phyloP scores from a whole-genome alignment of 1,140 invertebrate species.

The Pseudomyrmex concolor region DNA sequence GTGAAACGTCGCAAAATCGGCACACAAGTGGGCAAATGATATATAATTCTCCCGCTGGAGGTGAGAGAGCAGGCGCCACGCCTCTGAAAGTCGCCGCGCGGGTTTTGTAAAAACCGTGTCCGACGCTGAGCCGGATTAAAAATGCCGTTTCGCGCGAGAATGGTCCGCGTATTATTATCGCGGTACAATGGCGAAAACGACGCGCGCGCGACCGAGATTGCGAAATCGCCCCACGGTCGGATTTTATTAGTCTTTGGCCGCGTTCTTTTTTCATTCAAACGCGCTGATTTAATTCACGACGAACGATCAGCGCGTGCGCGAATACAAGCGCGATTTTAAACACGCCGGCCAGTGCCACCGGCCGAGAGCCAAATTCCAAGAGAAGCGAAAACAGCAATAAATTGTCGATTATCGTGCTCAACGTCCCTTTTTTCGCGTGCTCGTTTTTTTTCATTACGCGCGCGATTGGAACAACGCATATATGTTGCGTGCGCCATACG shows the following conservation, averaged over 20 bases:
- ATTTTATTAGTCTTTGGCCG: slow-evolving; percentile 32
- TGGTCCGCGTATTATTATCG: slow-evolving; percentile 46
- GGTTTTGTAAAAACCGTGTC: slow-evolving; percentile 50
- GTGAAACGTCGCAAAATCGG: slow-evolving; percentile 19
- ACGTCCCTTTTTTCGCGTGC: slow-evolving; percentile 18
- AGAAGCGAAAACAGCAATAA: slow-evolving; percentile 55
- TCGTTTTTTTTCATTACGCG: slow-evolving; percentile 41
- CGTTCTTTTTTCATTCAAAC: not conserved
- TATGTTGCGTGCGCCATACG: slow-evolving; percentile 37
- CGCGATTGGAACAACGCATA: slow-evolving; percentile 21
- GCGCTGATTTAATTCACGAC: slow-evolving; percentile 53
- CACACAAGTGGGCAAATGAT: slow-evolving; percentile 28
- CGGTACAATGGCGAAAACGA: slow-evolving; percentile 45
- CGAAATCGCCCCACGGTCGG: slow-evolving; percentile 7
- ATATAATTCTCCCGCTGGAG: slow-evolving; percentile 25
- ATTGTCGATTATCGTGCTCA: slow-evolving; percentile 56
- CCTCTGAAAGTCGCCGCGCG: slow-evolving; percentile 42
- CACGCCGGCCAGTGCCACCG: slow-evolving; percentile 17
- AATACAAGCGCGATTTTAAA: slow-evolving; percentile 57
- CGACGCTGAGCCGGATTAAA: slow-evolving; percentile 44
- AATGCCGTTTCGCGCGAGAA: slow-evolving; percentile 19
- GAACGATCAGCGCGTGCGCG: slow-evolving; percentile 17
- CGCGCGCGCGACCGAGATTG: not conserved
- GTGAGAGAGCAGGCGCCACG: slow-evolving; percentile 43
- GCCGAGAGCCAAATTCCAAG: slow-evolving; percentile 46